phyloP scores from a whole-genome alignment of 1,140 invertebrate genomes.

The Conopomorpha cramerella region DNA sequence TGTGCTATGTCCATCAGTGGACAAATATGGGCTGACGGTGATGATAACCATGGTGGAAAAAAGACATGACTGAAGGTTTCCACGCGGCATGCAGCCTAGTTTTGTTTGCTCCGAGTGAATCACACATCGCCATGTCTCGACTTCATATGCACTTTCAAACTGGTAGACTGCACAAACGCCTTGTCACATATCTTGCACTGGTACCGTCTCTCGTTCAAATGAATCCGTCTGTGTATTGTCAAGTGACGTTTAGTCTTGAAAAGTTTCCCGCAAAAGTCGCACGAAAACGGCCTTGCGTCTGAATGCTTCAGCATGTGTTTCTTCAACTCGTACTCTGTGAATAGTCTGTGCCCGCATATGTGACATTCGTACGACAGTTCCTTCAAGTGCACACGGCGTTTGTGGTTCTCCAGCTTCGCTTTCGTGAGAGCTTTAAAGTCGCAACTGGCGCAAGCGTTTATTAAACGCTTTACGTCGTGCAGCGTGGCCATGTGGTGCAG shows the following conservation, averaged over 20 bases:
- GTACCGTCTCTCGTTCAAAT: slow-evolving; percentile 1
- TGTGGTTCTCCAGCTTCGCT: slow-evolving; percentile 18
- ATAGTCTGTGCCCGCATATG: slow-evolving; percentile 29
- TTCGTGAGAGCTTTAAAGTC: slow-evolving; percentile 14
- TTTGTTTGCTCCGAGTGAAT: neutral
- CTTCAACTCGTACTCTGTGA: slow-evolving; percentile 18
- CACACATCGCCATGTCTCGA: too few relatives aligned
- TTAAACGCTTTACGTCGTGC: slow-evolving; percentile 19
- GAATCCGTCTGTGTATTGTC: slow-evolving; percentile 15
- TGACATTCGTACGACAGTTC: slow-evolving; percentile 23
- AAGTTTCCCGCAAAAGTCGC: slow-evolving; percentile 60
- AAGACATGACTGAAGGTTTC: too few relatives aligned
- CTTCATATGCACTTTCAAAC: slow-evolving; percentile 2
- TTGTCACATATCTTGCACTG: neutral
- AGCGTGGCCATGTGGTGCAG: slow-evolving; percentile 23
- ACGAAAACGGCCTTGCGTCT: slow-evolving; percentile 62
- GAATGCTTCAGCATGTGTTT: slow-evolving; percentile 67
- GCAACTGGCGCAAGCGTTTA: slow-evolving; percentile 21
- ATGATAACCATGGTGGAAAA: too few relatives aligned
- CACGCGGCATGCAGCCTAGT: too few relatives aligned
- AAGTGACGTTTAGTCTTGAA: slow-evolving; percentile 60
- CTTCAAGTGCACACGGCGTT: slow-evolving; percentile 27
- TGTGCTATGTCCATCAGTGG: too few relatives aligned
- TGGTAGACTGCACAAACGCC: slow-evolving; percentile 1
- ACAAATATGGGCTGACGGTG: too few relatives aligned